Conservation (phyloP, 2,888 invertebrate species). For the Tribolium freemani region DNA sequence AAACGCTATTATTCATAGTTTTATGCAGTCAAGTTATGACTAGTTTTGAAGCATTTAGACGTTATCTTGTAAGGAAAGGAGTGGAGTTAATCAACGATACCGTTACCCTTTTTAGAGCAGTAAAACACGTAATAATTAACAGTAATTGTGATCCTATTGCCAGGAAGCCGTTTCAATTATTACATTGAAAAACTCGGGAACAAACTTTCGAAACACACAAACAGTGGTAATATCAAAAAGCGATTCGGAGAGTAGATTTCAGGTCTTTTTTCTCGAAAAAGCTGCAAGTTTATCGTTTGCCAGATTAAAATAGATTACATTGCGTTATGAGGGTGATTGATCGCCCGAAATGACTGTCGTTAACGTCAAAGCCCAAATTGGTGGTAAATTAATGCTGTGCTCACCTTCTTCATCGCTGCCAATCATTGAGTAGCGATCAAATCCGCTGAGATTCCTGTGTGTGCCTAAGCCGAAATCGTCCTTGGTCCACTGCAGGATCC, state of each 20-base stretch:
- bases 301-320: slow-evolving; percentile 21
- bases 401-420: slow-evolving; percentile 95
- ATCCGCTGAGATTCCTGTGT: slow-evolving; percentile 90
- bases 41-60: no score
- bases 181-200: no score
- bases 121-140: background rate
- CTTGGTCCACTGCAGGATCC: slow-evolving; percentile 96
- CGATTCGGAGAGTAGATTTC: no score
- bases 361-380: slow-evolving; percentile 32
- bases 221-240: no score
- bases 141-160: no score
- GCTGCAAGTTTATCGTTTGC: slow-evolving; percentile 5
- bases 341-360: slow-evolving; percentile 26
- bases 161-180: no score
- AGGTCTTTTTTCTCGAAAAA: slow-evolving; percentile 1
- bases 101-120: background rate
- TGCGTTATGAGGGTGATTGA: slow-evolving; percentile 23
- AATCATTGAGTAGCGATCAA: slow-evolving; percentile 95
- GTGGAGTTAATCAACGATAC: background rate
- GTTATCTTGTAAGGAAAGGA: background rate
- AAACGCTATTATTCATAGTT: background rate
- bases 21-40: no score
- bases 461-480: slow-evolving; percentile 96
- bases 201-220: no score
- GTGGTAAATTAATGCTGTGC: slow-evolving; percentile 51